Conservation (phyloP, 2,888 invertebrate genomes). For the Drosophila phalerata region DNA sequence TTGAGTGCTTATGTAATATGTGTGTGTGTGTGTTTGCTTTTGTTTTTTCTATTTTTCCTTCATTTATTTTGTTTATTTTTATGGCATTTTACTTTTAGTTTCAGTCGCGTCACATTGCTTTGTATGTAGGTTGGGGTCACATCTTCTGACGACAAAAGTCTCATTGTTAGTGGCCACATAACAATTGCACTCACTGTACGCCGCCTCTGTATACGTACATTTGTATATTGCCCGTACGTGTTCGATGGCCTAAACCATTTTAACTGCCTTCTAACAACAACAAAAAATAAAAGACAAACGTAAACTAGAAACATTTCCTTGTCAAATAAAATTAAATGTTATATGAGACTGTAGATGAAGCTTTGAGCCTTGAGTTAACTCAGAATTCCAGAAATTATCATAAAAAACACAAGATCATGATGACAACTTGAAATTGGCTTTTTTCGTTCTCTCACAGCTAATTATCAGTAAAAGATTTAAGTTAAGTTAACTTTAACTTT, state of each 20-base stretch:
- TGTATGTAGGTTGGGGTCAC: conserved; percentile 78
- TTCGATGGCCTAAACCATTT: conserved; percentile 48
- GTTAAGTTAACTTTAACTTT: too few species aligned
- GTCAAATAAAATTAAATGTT: conserved; percentile 28
- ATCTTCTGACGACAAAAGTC: conserved; percentile 65
- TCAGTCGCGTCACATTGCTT: conserved; percentile 57
- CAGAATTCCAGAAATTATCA: conserved; percentile 1
- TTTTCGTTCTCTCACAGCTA: not conserved
- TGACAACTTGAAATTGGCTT: conserved; percentile 3
- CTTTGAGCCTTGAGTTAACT: conserved; percentile 10
- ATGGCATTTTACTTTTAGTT: conserved; percentile 76
- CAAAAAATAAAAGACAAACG: conserved; percentile 2
- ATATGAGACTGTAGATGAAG: not conserved
- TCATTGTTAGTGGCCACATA: conserved; percentile 63
- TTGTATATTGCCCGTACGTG: conserved; percentile 48
- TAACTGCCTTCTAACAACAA: conserved; percentile 34
- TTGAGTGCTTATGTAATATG: conserved; percentile 66
- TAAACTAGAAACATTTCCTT: conserved; percentile 48
- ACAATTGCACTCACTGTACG: conserved; percentile 60
- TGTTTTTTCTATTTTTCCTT: conserved; percentile 32
- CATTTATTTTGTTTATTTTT: conserved; percentile 59
- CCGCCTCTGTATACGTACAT: conserved; percentile 2
- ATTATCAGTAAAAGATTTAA: not conserved
- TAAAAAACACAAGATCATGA: conserved; percentile 11
- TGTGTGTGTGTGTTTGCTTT: conserved; percentile 25